These are phyloP conservation scores for Notolabrus celidotus DNA, from an alignment of 2,797 vertebrate species.

Conservation along the genomic window DNA sequence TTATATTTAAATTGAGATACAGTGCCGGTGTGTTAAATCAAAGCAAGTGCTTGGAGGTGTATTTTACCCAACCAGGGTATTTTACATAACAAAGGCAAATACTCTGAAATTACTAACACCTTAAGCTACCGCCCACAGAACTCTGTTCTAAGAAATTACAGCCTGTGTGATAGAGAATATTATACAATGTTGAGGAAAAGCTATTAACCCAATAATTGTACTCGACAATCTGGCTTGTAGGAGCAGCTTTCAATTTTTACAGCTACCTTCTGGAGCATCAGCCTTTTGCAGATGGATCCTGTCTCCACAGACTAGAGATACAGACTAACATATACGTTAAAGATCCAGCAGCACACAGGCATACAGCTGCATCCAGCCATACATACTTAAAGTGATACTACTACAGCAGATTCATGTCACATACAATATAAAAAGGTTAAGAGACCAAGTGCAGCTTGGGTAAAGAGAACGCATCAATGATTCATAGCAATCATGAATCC, in stretches of 20 bases:
- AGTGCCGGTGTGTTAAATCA: slow-evolving; percentile 42
- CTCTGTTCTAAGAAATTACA: slow-evolving; percentile 63
- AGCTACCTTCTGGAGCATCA: slow-evolving; percentile 71
- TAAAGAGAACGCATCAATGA: slow-evolving; percentile 56
- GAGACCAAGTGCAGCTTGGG: slow-evolving; percentile 47
- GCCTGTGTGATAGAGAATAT: slow-evolving; percentile 64
- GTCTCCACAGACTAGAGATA: slow-evolving; percentile 63
- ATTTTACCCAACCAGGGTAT: slow-evolving; percentile 46
- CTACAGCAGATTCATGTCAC: slow-evolving; percentile 71
- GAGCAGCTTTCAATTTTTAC: slow-evolving; percentile 75
- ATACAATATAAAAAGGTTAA: slow-evolving; percentile 67
- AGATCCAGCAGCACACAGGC: slow-evolving; percentile 48
- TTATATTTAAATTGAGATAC: slow-evolving; percentile 62
- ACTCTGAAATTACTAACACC: slow-evolving; percentile 56
- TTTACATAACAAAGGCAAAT: slow-evolving; percentile 58
- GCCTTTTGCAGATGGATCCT: slow-evolving; percentile 75
- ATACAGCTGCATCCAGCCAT: slow-evolving; percentile 43
- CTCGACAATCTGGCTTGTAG: slow-evolving; percentile 79
- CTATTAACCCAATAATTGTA: slow-evolving; percentile 79
- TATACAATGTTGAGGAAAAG: slow-evolving; percentile 70
- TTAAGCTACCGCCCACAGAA: slow-evolving; percentile 51
- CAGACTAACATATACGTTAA: slow-evolving; percentile 60
- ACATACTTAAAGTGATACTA: slow-evolving; percentile 55
- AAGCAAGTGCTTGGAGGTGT: slow-evolving; percentile 35
- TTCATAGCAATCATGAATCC: slow-evolving; percentile 52